Base-by-base conservation (phyloP, 2,797 vertebrate genomes). In the Microctenopoma stevenorrisi region DNA sequence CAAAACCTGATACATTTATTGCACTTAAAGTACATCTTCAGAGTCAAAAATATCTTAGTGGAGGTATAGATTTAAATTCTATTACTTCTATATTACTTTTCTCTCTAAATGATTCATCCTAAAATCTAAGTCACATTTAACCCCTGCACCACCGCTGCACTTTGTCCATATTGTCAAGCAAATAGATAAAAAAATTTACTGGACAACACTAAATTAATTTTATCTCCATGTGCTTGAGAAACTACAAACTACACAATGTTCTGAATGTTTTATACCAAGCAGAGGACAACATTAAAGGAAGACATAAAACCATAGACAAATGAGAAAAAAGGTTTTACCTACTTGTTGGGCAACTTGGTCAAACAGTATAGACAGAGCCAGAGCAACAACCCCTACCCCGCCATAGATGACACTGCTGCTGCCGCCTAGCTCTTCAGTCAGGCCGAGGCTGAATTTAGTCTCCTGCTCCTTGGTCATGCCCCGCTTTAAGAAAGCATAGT, bases 321-420 rank as follows among this genome's bases (percentile, higher is more conserved):
- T 18, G 18, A 38, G 4, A 40, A 30, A 40, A 9, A 62, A 7
- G 5, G 12, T 25, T 75, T 42, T n/a, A 85, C 83, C 10, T 53
- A 91, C 91, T 59, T 91, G 88, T 67, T 85, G 83, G 44, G 88
- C 76, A 33, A 91, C 64, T 22, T 86, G 86, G 33, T 92, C 91
- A 72, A 92, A 88, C 14, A 92, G 73, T 66, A 92, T 0, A 0
- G 89, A 91, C 57, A 92, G 68, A 49, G 90, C 88, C 68, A 92
- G 72, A 66, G 91, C 91, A 2, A 92, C 22, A 1, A 91, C 72
- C 28, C 91, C 91, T 0, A 92, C 87, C 11, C 90, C 88, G 51
- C 91, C 91, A 16, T 66, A 26, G 5, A 59, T 40, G 64, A 89
- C 81, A 67, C 68, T 74, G 61, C 42, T 49, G 76, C 60, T 55